These are phyloP conservation scores for Xiphophorus maculatus DNA, from an alignment of 2,113 vertebrate genomes.

Conservation along the genomic window DNA sequence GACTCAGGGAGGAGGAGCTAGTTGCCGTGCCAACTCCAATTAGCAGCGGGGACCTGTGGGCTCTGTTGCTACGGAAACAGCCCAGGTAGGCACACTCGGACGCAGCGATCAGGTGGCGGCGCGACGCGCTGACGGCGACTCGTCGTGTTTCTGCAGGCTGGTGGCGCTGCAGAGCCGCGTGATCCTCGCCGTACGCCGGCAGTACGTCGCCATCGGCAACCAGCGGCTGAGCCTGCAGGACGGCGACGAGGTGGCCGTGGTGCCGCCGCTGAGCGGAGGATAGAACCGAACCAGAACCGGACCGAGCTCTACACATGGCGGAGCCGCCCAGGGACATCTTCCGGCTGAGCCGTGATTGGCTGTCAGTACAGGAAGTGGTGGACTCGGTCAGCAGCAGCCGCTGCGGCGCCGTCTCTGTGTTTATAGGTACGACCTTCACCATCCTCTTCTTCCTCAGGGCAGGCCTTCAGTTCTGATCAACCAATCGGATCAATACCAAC, in stretches of 20 bases:
- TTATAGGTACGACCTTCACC: constrained; percentile 79
- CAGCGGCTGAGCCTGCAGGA: constrained; percentile 82
- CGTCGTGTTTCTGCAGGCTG: constrained; percentile 26
- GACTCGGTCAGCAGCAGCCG: constrained; percentile 80
- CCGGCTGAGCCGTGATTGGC: constrained; percentile 82
- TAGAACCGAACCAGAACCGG: constrained; percentile 55
- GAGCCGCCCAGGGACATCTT: constrained; percentile 76
- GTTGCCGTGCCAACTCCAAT: constrained; percentile 81
- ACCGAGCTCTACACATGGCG: neutral
- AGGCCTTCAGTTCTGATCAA: too few species aligned
- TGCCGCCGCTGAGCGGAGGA: constrained; percentile 95
- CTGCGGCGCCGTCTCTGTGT: constrained; percentile 90
- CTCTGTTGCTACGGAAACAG: constrained; percentile 83
- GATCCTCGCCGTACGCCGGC: constrained; percentile 89
- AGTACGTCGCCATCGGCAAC: constrained; percentile 89
- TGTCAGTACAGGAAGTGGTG: constrained; percentile 84
- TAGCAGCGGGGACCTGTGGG: constrained; percentile 86
- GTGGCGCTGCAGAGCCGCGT: constrained; percentile 81
- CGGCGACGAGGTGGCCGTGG: constrained; percentile 93
- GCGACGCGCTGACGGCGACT: too few species aligned
- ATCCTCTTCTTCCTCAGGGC: too few species aligned
- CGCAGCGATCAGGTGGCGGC: neutral
- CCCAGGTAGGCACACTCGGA: constrained; percentile 79
- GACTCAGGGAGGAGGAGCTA: constrained; percentile 84
- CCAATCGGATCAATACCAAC: too few species aligned